Base-by-base conservation (phyloP, 2,113 vertebrate species). In the Leuciscus idus region DNA sequence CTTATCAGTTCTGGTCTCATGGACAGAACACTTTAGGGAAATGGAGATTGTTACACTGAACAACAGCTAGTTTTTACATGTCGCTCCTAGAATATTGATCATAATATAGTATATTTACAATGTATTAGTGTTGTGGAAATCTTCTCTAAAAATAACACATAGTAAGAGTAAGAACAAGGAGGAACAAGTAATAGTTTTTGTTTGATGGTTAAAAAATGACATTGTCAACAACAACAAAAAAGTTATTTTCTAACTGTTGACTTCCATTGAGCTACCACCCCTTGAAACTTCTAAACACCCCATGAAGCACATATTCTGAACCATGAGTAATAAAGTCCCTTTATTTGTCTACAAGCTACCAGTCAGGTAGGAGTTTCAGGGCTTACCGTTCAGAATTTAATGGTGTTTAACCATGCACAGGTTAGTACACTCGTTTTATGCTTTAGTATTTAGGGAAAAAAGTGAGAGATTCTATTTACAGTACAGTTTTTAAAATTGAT, bases 271-370 rank as follows among this genome's bases (percentile, higher is more conserved):
- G 39, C 70, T n/a, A 6, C 11, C 39, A 74, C 12, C 12, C n/a
- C 23, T 74, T 74, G 46, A 48, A 11, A 43, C 12, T 6, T 74
- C 2, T 28, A 26, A 74, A 26, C 21, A 26, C 39, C 50, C 23
- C 0, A 43, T 48, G 21, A 74, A 28, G 72, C 43, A 74, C 43
- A 74, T 26, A 26, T 17, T 74, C 12, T 74, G 12, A 74, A 48
- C 43, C n/a, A 74, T 74, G 39, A 48, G 11, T 48, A 74, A 52
- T 64, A 57, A 59, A 15, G 52, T 76, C 30, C 75, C 85, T 50
- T 87, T 76, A 86, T 15, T 57, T 28, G 21, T 17, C 39, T 43
- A 68, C 84, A 93, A 90, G 87, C 89, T n/a, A 30, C 39, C 72
- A 74, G 48, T 83, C 48, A 72, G 48, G 5, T 68, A 19, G 30